These are phyloP conservation scores for Helicoverpa zea DNA, from an alignment of 1,140 invertebrate genomes.

Conservation along the genomic window DNA sequence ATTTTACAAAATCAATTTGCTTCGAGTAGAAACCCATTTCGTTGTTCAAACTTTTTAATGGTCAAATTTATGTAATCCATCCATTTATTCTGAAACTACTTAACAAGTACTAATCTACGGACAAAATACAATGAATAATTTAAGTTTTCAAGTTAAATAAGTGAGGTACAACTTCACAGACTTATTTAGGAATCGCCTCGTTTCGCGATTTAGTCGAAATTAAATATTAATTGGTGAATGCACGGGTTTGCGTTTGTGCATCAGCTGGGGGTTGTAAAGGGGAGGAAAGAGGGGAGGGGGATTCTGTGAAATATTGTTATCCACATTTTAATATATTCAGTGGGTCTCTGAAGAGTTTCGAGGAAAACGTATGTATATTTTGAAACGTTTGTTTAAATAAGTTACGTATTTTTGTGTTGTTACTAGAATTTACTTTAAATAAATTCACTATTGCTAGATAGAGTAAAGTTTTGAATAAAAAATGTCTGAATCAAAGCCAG, in stretches of 20 bases:
- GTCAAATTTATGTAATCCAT: conserved; percentile 25
- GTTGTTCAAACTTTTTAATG: conserved; percentile 32
- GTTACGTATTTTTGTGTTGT: not conserved
- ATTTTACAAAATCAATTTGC: conserved; percentile 25
- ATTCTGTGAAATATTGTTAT: not conserved
- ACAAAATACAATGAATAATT: conserved; percentile 39
- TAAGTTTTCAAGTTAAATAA: conserved; percentile 33
- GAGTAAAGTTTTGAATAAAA: no score
- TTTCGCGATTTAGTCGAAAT: conserved; percentile 4
- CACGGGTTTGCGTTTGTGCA: not conserved
- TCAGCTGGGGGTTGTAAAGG: not conserved
- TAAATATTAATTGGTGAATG: conserved; percentile 22
- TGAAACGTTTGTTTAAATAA: not conserved
- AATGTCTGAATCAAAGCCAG: no score
- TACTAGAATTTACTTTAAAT: not conserved
- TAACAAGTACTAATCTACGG: conserved; percentile 20
- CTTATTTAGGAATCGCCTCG: not conserved
- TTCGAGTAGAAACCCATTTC: conserved; percentile 19
- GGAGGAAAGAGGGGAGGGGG: not conserved
- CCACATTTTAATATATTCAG: conserved; percentile 27
- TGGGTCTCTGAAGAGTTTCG: not conserved
- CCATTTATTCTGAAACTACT: conserved; percentile 30
- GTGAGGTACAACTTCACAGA: conserved; percentile 1
- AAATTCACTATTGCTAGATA: not conserved
- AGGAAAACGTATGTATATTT: not conserved